A percentile compares a stretch with the other conserved stretches of the same genome.
Conservation (phyloP, 2,113 vertebrate genomes). For the Meleagris gallopavo region DNA sequence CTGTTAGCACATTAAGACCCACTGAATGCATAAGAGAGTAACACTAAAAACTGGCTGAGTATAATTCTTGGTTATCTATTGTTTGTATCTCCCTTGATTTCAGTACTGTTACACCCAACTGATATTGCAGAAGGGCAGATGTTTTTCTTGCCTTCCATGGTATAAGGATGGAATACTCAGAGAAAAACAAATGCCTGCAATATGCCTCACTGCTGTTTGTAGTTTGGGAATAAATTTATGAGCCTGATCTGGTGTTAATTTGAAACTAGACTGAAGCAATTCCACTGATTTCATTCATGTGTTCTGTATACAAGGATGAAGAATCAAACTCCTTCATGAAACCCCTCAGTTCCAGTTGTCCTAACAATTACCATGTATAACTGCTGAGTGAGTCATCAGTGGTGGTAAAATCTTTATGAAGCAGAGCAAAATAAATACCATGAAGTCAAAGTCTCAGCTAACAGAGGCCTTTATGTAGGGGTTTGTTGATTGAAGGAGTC, state of each 20-base stretch:
- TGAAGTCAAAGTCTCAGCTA: neutral
- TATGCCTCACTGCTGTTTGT: neutral
- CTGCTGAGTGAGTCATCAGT: neutral
- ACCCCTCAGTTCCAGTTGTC: neutral
- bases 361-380: neutral
- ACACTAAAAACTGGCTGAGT: accelerated
- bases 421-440: neutral
- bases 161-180: neutral
- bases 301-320: neutral
- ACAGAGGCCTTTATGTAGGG: neutral
- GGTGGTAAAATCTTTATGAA: neutral
- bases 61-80: neutral
- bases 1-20: neutral
- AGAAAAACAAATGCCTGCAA: neutral
- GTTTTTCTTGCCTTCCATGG: neutral
- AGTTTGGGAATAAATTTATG: neutral
- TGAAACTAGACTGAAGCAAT: neutral
- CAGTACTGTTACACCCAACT: neutral
- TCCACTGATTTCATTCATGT: neutral
- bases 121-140: neutral
- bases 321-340: neutral
- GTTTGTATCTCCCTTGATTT: neutral
- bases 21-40: neutral
- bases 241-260: neutral
- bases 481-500: neutral